A percentile compares a stretch with the other conserved stretches of the same genome.
Conservation (phyloP, 2,113 vertebrate genomes). For the Bubo bubo region DNA sequence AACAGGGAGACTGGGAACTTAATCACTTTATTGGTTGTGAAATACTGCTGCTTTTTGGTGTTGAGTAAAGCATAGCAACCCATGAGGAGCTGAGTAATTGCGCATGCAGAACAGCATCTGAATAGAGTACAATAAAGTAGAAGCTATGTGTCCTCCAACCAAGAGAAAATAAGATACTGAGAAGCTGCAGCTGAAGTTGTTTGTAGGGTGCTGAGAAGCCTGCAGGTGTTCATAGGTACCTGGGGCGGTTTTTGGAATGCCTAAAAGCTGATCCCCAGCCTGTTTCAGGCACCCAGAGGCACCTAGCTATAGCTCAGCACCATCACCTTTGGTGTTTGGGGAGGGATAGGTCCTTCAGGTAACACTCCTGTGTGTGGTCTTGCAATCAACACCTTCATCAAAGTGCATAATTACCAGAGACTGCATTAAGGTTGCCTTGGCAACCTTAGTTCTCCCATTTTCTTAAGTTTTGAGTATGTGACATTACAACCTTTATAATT, state of each 20-base stretch:
- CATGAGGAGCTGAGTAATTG: neutral
- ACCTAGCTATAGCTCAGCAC: neutral
- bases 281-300: neutral
- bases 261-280: neutral
- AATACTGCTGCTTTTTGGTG: slow-evolving; percentile 13
- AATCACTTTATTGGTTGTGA: slow-evolving; percentile 36
- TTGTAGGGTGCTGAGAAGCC: neutral
- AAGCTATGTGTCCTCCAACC: neutral
- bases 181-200: neutral
- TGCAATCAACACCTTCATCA: neutral
- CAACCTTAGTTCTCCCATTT: neutral
- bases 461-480: neutral
- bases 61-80: neutral
- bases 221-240: accelerated
- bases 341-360: neutral
- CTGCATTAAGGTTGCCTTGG: neutral
- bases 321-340: neutral
- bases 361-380: neutral
- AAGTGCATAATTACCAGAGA: neutral
- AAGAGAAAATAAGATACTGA: neutral
- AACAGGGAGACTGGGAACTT: slow-evolving; percentile 15
- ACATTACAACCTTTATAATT: neutral
- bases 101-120: neutral
- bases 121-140: neutral
- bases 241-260: neutral